Base-by-base conservation (phyloP, 2,888 invertebrate genomes). In the Coecobrya sp. region DNA sequence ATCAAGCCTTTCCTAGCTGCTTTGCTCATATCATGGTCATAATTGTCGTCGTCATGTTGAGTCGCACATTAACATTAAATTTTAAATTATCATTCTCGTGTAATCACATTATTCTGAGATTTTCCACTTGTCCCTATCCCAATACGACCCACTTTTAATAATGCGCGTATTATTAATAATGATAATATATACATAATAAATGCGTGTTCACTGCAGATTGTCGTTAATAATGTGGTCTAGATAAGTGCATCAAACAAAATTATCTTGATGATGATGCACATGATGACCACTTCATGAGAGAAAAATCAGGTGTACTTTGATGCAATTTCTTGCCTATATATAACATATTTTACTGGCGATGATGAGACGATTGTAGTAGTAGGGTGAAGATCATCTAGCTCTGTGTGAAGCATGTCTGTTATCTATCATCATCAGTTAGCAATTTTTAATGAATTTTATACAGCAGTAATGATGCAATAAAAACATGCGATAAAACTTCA, bases 381-480 rank as follows among this genome's bases (percentile, higher is more conserved):
- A 0, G 27, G 30, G 1, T 70, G 36, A 19, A 36, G 36, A 42
- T 19, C 22, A 70, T 1, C n/a, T 70, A 3, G 22, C 25, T 59
- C 0, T 19, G 36, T 10, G 30, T n/a, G 0, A 30, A 36, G 36
- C 16, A 70, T 42, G 36, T 70, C 36, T 42, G 36, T 36, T 7
- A 4, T 2, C 7, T 70, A 70, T 70, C 70, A 19, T 36, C 70
- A 70, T 70, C 70, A 68, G 70, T 70, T 70, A 7, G 42, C 36
- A 36, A 70, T 70, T 70, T 62, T 70, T n/a, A 70, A 70, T 70
- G 11, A 70, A 70, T 0, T 42, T 70, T 70, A 42, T 25, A 49
- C 76, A 76, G 25, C 19, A 45, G 7, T 79, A 79, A 79, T 79
- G 79, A 79, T 52, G 79, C 52, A 79, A 79, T 79, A 79, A 79